Conservation (phyloP, 2,797 vertebrate species). For the Numenius phaeopus region DNA sequence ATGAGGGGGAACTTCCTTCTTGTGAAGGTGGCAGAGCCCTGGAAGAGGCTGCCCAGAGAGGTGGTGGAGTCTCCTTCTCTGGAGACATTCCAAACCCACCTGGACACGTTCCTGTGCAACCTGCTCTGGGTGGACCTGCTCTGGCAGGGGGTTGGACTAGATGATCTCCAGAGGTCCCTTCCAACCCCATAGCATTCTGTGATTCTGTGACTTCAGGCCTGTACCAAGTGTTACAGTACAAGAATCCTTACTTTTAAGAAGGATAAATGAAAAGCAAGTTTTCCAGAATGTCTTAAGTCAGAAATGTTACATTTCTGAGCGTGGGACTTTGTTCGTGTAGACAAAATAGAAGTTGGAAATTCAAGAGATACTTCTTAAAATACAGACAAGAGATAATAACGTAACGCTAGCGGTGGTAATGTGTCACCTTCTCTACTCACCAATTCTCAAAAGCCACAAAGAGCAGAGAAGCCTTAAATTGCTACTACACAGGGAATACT, state of each 20-base stretch:
- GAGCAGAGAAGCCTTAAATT: not conserved
- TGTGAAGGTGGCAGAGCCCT: too few species aligned
- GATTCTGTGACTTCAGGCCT: not conserved
- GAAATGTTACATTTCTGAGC: not conserved
- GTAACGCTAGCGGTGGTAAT: accelerated
- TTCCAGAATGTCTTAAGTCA: not conserved
- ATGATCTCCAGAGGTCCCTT: too few species aligned
- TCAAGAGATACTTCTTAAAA: not conserved
- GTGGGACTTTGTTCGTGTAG: not conserved
- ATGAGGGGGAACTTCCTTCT: too few species aligned
- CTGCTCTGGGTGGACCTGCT: too few species aligned
- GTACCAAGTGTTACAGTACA: not conserved
- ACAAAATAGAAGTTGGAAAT: not conserved
- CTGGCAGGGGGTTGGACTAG: too few species aligned
- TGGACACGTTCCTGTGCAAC: too few species aligned
- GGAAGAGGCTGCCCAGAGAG: too few species aligned
- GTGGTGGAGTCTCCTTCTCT: too few species aligned
- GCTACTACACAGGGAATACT: not conserved
- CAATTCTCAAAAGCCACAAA: not conserved
- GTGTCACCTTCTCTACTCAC: not conserved
- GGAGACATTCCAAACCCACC: too few species aligned
- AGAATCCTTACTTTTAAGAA: not conserved
- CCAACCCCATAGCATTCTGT: too few species aligned
- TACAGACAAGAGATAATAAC: not conserved
- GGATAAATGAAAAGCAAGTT: not conserved